Conservation (phyloP, 2,888 invertebrate species). For the Oxytorus armatus region DNA sequence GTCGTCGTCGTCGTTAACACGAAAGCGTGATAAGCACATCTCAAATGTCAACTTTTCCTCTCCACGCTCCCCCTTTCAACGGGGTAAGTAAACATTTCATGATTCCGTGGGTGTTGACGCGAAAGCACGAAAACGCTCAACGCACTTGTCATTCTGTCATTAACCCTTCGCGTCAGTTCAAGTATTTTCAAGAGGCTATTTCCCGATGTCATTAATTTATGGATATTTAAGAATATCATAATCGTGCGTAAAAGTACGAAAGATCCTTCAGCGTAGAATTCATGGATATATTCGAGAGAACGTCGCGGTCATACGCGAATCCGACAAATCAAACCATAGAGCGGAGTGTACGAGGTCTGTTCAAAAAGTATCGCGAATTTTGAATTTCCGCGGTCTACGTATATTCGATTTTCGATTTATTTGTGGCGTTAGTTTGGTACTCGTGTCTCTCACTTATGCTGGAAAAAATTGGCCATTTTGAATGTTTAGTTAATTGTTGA, state of each 20-base stretch:
- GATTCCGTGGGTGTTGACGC: conserved; percentile 20
- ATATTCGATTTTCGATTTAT: no score
- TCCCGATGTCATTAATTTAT: conserved; percentile 25
- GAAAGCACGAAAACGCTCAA: conserved; percentile 37
- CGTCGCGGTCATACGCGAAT: conserved; percentile 32
- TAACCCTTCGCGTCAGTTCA: conserved; percentile 12
- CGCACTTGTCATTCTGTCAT: conserved; percentile 26
- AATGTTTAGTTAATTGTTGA: no score
- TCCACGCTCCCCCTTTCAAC: conserved; percentile 67
- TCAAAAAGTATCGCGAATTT: no score
- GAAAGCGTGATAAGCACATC: conserved; percentile 73
- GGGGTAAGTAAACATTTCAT: conserved; percentile 28
- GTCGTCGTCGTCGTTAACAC: conserved; percentile 71
- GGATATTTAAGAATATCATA: conserved; percentile 17
- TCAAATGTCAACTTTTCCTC: conserved; percentile 59
- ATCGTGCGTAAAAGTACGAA: conserved; percentile 34
- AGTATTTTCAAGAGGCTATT: conserved; percentile 28
- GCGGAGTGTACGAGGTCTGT: conserved; percentile 27
- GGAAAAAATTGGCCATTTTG: no score
- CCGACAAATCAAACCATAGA: conserved; percentile 79
- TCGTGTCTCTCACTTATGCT: no score
- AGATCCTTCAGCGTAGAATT: conserved; percentile 13
- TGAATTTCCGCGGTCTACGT: no score
- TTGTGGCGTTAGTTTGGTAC: no score
- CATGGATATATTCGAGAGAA: neutral